Conservation (phyloP, 1,140 invertebrate species). For the Acromyrmex charruanus region DNA sequence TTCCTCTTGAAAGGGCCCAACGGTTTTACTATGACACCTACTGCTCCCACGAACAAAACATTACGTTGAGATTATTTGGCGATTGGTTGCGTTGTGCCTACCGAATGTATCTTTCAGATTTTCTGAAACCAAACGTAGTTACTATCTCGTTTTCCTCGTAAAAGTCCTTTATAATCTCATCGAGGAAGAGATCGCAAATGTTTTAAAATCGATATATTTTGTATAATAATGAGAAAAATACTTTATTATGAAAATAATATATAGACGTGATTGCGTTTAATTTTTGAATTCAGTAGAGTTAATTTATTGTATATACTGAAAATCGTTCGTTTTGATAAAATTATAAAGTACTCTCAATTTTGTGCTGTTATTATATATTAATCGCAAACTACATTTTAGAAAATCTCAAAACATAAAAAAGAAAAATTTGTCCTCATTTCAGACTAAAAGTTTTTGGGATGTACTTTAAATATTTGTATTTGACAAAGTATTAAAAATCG, state of each 20-base stretch:
- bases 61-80: constrained; percentile 28
- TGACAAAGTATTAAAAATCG: not conserved
- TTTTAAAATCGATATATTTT: not conserved
- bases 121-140: not conserved
- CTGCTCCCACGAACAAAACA: constrained; percentile 31
- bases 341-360: not conserved
- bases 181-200: not conserved
- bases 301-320: not conserved
- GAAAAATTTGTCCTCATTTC: not conserved
- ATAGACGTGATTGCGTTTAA: not conserved
- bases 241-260: not conserved
- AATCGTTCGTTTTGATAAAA: not conserved
- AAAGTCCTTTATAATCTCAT: not conserved
- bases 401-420: not conserved
- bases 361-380: not conserved
- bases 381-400: not conserved
- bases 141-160: not conserved
- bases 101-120: not conserved
- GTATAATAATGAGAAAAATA: not conserved
- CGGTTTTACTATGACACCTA: constrained; percentile 73
- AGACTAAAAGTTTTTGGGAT: not conserved
- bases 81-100: not conserved
- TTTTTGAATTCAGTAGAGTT: not conserved
- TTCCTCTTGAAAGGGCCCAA: constrained; percentile 71
- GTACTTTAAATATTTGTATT: constrained; percentile 1